Evolutionary conservation across 2,888 invertebrate species (phyloP), one percentile per base, ranked within the genome.

Genomic region (Stenichneumon culpator): DNA sequence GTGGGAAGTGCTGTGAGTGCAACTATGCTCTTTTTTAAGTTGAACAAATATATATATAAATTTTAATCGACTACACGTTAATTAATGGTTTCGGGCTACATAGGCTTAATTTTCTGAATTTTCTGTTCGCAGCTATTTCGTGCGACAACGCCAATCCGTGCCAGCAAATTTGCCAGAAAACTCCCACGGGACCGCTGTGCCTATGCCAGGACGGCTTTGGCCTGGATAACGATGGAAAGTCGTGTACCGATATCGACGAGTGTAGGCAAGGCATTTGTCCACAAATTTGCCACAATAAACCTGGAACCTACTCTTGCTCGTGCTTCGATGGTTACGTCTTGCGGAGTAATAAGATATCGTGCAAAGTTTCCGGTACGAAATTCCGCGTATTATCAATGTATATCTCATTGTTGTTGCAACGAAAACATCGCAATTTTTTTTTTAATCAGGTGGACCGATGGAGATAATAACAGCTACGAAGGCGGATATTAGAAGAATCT

Each of bases 211-310:
- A 90, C 0, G 97, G 97, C 0, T 97, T 95, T 92, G 90, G 92
- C 16, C 90, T 96, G 50, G 91, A 91, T 1, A 90, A 92, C 0
- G 96, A 96, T 89, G 95, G 95, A 44, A 93, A 92, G 68, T 93
- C 94, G 28, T 98, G 98, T 88, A 91, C 91, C 16, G 97, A 98
- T 91, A 94, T 97, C 0, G 95, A 98, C 89, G 98, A 98, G 93
- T 98, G 98, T 90, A 87, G 92, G 1, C 87, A 92, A 1, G 94
- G 94, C 19, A 93, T 95, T 0, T 97, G 97, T 91, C 95, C 97
- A 3, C 97, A 97, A 90, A 89, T 94, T 3, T 97, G 97, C 91
- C 89, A 90, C 39, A 96, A 97, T 88, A 90, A 92, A 0, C 93
- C 92, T 0, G 96, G 96, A 0, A 94, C 95, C 0, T 96, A 94